These are phyloP conservation scores for Sciurus carolinensis DNA, from an alignment of 2,797 vertebrate genomes.

Conservation along the genomic window DNA sequence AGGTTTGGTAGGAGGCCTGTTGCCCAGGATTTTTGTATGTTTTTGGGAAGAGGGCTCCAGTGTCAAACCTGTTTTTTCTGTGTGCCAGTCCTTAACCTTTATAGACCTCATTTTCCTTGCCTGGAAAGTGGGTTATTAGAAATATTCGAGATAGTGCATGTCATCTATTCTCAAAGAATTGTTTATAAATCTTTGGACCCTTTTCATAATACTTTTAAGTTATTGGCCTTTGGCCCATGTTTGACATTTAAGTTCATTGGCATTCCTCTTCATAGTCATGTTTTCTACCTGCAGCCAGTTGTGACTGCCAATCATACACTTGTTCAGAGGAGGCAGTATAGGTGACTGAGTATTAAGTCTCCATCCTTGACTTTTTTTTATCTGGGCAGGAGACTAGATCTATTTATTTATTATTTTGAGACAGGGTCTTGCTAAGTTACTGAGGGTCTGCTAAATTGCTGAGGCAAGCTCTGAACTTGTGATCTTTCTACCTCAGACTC, in stretches of 20 bases:
- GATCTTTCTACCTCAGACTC: no score
- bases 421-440: neutral
- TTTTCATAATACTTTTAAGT: neutral
- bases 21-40: conserved; percentile 18
- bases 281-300: neutral
- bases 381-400: neutral
- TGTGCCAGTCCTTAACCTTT: neutral
- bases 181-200: neutral
- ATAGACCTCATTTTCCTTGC: neutral
- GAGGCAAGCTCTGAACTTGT: neutral
- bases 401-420: neutral
- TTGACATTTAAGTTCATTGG: neutral
- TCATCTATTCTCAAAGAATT: neutral
- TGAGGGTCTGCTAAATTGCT: no score
- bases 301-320: neutral
- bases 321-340: neutral
- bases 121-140: neutral
- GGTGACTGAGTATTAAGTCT: neutral
- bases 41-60: neutral
- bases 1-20: neutral
- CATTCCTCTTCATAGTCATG: neutral
- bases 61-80: neutral
- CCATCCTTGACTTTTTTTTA: neutral
- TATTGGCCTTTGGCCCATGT: neutral
- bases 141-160: neutral